These are phyloP conservation scores for Bellardia pandia DNA, from an alignment of 2,888 invertebrate genomes.

Conservation along the genomic window DNA sequence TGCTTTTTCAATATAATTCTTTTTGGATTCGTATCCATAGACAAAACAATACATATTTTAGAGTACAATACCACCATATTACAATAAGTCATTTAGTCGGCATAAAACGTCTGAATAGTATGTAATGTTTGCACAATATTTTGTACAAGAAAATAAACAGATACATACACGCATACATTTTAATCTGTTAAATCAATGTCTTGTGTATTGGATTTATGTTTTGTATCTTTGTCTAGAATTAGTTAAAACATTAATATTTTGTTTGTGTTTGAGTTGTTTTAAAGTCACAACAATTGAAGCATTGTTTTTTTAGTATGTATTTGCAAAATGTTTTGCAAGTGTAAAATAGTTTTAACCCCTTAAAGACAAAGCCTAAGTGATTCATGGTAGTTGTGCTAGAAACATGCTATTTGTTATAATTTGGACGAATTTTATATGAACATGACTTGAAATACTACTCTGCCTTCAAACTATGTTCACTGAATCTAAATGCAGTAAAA, in stretches of 20 bases:
- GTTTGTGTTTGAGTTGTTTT: background rate
- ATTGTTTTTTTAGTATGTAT: slow-evolving; percentile 1
- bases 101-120: slow-evolving; percentile 43
- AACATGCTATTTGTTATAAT: too few species aligned
- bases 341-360: slow-evolving; percentile 23
- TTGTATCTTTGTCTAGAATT: slow-evolving; percentile 32
- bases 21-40: slow-evolving; percentile 31
- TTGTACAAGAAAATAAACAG: slow-evolving; percentile 2
- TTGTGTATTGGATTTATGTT: slow-evolving; percentile 27
- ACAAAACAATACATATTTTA: slow-evolving; percentile 14
- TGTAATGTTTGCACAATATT: slow-evolving; percentile 51
- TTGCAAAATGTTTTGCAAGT: slow-evolving; percentile 37
- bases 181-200: slow-evolving; percentile 46
- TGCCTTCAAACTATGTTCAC: too few species aligned
- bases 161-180: slow-evolving; percentile 12
- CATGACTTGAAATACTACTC: too few species aligned
- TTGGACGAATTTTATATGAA: too few species aligned
- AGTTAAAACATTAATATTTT: slow-evolving; percentile 36
- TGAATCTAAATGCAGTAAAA: too few species aligned
- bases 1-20: slow-evolving; percentile 37
- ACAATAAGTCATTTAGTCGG: slow-evolving; percentile 31
- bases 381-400: too few species aligned
- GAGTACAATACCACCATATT: slow-evolving; percentile 14
- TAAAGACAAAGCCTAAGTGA: background rate
- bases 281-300: slow-evolving; percentile 7